These are phyloP conservation scores for Calameuta pallipes DNA, from an alignment of 2,888 invertebrate species.

Conservation along the genomic window DNA sequence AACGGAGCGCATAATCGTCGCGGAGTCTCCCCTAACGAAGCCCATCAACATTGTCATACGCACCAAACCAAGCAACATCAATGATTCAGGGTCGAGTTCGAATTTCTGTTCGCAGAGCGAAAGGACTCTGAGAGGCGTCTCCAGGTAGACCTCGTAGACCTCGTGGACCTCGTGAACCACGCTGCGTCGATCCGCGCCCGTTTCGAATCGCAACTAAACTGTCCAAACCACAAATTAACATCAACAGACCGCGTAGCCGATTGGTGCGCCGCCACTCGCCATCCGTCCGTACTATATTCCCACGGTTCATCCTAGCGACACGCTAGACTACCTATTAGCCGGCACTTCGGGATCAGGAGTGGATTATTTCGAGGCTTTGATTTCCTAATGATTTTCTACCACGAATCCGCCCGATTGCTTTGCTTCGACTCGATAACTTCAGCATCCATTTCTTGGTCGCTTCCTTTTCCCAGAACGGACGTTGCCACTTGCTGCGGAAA, in stretches of 20 bases:
- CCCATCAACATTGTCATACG: background rate
- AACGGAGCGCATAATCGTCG: slow-evolving; percentile 38
- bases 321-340: background rate
- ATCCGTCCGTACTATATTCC: background rate
- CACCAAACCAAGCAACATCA: slow-evolving; percentile 17
- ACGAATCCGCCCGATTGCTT: background rate
- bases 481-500: background rate
- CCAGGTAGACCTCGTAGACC: background rate
- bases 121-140: background rate
- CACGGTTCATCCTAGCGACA: background rate
- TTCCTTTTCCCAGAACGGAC: background rate
- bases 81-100: slow-evolving; percentile 24
- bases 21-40: slow-evolving; percentile 39
- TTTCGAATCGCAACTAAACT: slow-evolving; percentile 28
- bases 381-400: background rate
- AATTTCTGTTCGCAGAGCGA: slow-evolving; percentile 12
- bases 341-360: background rate
- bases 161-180: slow-evolving; percentile 13
- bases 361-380: background rate
- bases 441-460: background rate
- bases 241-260: slow-evolving; percentile 33
- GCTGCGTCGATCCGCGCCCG: slow-evolving; percentile 16
- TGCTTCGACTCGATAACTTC: background rate
- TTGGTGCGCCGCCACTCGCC: slow-evolving; percentile 15
- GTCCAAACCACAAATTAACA: slow-evolving; percentile 34